Evolutionary conservation across 2,113 vertebrate species (phyloP).

Genomic region (Albula glossodonta): DNA sequence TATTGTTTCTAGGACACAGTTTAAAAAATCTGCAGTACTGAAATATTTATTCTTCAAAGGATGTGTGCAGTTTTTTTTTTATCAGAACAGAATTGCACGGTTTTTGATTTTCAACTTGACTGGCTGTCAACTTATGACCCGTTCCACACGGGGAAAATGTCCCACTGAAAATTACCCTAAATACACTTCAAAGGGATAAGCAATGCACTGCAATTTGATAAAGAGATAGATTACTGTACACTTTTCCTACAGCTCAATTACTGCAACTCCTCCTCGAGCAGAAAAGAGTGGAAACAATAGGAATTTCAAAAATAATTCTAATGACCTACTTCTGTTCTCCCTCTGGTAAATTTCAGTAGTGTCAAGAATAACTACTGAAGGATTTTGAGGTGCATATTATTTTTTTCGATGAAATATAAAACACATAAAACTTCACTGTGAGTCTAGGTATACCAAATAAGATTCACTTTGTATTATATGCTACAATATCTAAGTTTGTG

Average conservation of each 20-base stretch:
- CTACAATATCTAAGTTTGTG: no score
- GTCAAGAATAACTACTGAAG: constrained; percentile 23
- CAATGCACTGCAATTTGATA: constrained; percentile 34
- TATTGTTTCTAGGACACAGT: neutral
- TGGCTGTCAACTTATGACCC: constrained; percentile 15
- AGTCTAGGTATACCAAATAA: no score
- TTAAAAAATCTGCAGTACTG: neutral
- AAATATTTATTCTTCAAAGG: neutral
- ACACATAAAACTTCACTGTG: neutral
- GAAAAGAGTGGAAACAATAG: constrained; percentile 25
- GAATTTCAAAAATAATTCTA: constrained; percentile 43
- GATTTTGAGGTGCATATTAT: neutral
- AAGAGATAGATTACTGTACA: constrained; percentile 43
- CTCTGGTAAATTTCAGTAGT: constrained; percentile 26
- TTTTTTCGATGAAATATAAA: constrained; percentile 16
- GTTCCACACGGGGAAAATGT: constrained; percentile 8
- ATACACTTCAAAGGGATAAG: constrained; percentile 21
- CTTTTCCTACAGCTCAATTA: constrained; percentile 27
- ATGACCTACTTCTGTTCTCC: constrained; percentile 39
- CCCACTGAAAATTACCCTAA: neutral
- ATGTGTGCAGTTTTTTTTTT: neutral
- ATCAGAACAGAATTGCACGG: neutral
- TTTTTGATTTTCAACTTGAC: constrained; percentile 9
- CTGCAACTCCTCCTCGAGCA: constrained; percentile 21
- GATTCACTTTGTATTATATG: no score